Evolutionary conservation across 1,140 invertebrate genomes (phyloP).

Genomic region (Drosophila ogumai): DNA sequence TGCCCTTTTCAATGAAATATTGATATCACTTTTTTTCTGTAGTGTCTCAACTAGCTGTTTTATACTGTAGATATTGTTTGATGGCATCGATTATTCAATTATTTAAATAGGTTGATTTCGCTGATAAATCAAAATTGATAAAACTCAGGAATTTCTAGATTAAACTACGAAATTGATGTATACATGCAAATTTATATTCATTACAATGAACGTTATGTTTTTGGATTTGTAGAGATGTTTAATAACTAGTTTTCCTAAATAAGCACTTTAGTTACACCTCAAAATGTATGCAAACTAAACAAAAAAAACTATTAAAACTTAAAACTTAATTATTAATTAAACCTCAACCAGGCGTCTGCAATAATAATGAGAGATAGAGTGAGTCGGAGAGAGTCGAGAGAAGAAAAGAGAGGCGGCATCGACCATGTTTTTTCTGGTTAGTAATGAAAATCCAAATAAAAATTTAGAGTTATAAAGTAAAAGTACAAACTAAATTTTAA

Average conservation of each 20-base stretch:
- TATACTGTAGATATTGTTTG: slow-evolving; percentile 37
- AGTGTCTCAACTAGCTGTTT: slow-evolving; percentile 81
- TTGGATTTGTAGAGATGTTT: slow-evolving; percentile 19
- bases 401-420: slow-evolving; percentile 20
- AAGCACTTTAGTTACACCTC: slow-evolving; percentile 39
- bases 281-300: slow-evolving; percentile 29
- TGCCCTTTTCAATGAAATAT: slow-evolving; percentile 8
- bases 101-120: slow-evolving; percentile 15
- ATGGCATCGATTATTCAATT: slow-evolving; percentile 44
- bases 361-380: slow-evolving; percentile 39
- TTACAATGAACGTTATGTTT: slow-evolving; percentile 66
- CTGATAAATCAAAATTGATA: slow-evolving; percentile 46
- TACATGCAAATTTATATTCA: slow-evolving; percentile 44
- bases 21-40: slow-evolving; percentile 55
- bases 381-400: slow-evolving; percentile 37
- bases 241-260: slow-evolving; percentile 8
- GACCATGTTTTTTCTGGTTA: slow-evolving; percentile 28
- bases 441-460: slow-evolving; percentile 60
- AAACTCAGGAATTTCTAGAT: slow-evolving; percentile 43
- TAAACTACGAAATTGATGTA: slow-evolving; percentile 38
- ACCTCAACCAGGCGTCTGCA: slow-evolving; percentile 55
- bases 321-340: slow-evolving; percentile 20
- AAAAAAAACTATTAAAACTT: slow-evolving; percentile 23
- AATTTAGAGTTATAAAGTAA: slow-evolving; percentile 16
- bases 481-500: slow-evolving; percentile 13